Evolutionary conservation across 2,888 invertebrate species (phyloP), one percentile per base, ranked within the genome.

Genomic region (Brachyptera risi): DNA sequence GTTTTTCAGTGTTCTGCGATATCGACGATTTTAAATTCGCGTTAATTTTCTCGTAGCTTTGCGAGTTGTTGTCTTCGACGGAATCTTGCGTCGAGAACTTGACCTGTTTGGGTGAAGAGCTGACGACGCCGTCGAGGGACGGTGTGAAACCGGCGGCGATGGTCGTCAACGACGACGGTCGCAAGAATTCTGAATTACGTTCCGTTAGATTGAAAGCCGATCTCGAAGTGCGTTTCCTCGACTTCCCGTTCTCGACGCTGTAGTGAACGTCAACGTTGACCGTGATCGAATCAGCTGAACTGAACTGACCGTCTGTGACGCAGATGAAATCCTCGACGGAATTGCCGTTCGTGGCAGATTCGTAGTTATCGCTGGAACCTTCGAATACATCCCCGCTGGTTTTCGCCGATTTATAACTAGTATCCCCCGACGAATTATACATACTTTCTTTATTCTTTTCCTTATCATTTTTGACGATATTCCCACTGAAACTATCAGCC

Each of bases 401-500:
- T 35, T 63, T 59, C 3, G 67, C 67, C 7, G 66, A 65, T 23
- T 60, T 60, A 50, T 65, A 67, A 47, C 67, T 67, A 13, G 61
- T 51, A 13, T 66, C 65, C 40, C 58, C 58, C 1, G 63, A 63
- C 37, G 63, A 63, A 24, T 7, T 21, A 5, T 57, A 40, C 23
- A 23, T 13, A 23, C 23, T 44, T 31, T 15, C 17, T 42, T 35
- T 9, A 21, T 19, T 21, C 27, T 37, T 40, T 24, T 26, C 35
- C n/a, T n/a, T n/a, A 31, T 38, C 42, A 51, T 11, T 11, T 17
- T 27, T 57, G 24, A 40, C 15, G 35, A 58, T 56, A 23, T 59
- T 56, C 27, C 37, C 73, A 64, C 73, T 74, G 67, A 74, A 54
- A 19, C 19, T 44, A 3, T 19, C 44, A 3, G 11, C 44, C 11